Conservation (phyloP, 2,888 invertebrate species). For the Drosophila affinis region DNA sequence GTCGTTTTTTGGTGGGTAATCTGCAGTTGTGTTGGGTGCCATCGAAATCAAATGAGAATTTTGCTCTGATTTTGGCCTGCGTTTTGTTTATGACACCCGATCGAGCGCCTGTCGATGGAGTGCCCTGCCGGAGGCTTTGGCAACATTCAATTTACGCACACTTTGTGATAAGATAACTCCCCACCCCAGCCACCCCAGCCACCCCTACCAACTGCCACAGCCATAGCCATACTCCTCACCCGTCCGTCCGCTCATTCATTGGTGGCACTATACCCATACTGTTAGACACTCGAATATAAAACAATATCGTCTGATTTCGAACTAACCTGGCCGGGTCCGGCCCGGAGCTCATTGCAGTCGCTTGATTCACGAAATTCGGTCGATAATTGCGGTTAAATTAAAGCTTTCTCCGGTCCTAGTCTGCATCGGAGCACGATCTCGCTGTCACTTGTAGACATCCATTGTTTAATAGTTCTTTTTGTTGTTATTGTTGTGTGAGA, state of each 20-base stretch:
- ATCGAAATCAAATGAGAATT: constrained; percentile 42
- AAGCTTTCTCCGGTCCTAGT: too few species aligned
- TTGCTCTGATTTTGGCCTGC: constrained; percentile 41
- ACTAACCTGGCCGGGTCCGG: background rate
- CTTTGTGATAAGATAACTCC: constrained; percentile 56
- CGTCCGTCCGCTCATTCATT: too few species aligned
- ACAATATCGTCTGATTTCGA: constrained; percentile 38
- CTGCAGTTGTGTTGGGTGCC: background rate
- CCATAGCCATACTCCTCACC: too few species aligned
- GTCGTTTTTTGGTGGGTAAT: background rate
- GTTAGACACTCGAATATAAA: too few species aligned
- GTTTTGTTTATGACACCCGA: constrained; percentile 34
- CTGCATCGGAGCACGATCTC: background rate
- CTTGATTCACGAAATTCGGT: constrained; percentile 37
- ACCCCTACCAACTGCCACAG: too few species aligned
- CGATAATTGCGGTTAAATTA: constrained; percentile 11
- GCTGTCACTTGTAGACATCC: background rate
- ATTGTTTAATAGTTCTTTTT: background rate
- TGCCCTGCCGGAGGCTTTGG: constrained; percentile 44
- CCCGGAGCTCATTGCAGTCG: constrained; percentile 36
- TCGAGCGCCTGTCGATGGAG: constrained; percentile 39
- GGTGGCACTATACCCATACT: too few species aligned
- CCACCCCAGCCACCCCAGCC: too few species aligned
- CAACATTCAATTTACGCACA: constrained; percentile 63
- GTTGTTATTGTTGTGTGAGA: background rate